A percentile compares a stretch with the other conserved stretches of the same genome.
Conservation (phyloP, 2,113 vertebrate species). For the Pleuronectes platessa region DNA sequence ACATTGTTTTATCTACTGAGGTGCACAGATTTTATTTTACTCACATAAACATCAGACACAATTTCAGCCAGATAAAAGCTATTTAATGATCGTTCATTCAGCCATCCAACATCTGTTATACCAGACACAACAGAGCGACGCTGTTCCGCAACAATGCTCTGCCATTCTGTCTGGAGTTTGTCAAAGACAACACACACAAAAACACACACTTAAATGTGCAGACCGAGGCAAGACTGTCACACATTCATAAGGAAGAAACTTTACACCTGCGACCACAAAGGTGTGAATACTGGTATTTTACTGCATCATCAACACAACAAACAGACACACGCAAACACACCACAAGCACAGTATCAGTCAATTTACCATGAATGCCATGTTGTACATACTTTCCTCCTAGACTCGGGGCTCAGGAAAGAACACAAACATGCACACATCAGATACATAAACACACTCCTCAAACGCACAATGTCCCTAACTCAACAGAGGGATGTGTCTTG, state of each 20-base stretch:
- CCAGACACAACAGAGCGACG: slow-evolving; percentile 9
- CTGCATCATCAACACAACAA: neutral
- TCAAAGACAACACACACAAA: too few species aligned
- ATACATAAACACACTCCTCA: neutral
- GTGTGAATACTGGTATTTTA: neutral
- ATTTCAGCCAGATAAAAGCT: neutral
- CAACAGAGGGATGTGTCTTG: slow-evolving; percentile 2
- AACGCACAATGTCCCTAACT: neutral
- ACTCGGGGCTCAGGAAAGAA: neutral
- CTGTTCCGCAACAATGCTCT: neutral
- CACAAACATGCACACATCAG: neutral
- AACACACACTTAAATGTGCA: neutral
- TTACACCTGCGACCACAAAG: neutral
- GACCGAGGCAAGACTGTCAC: neutral
- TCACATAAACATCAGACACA: too few species aligned
- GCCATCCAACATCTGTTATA: neutral
- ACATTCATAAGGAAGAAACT: too few species aligned
- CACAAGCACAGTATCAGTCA: slow-evolving; percentile 5
- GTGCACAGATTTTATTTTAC: neutral
- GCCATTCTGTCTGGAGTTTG: neutral
- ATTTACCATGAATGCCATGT: too few species aligned
- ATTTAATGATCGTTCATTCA: neutral
- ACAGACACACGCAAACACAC: slow-evolving; percentile 6
- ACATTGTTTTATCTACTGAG: neutral
- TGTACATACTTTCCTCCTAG: too few species aligned